Conservation (phyloP, 1,140 invertebrate species). For the Cecropterus lyciades region DNA sequence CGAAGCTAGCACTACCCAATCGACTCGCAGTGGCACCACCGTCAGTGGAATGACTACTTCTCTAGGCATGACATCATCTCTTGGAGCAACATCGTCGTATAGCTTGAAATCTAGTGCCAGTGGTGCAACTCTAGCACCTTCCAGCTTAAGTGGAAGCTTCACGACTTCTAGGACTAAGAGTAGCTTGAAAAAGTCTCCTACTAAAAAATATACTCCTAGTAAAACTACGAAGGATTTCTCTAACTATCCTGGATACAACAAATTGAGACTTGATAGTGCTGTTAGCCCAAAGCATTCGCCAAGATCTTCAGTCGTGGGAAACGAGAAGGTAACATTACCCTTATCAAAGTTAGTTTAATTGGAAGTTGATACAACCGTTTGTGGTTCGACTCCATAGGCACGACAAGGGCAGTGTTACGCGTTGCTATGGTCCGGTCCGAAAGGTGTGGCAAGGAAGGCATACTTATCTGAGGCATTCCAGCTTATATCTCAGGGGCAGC, state of each 20-base stretch:
- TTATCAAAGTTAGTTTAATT: too few relatives aligned
- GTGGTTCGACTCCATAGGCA: too few relatives aligned
- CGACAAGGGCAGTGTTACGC: too few relatives aligned
- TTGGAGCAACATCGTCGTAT: conserved; percentile 73
- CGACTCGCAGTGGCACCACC: conserved; percentile 62
- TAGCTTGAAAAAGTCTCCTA: conserved; percentile 74
- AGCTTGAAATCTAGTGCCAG: conserved; percentile 70
- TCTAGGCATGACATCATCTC: conserved; percentile 65
- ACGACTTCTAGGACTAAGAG: conserved; percentile 74
- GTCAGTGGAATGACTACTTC: conserved; percentile 67
- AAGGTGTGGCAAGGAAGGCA: too few relatives aligned
- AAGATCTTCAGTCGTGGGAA: conserved; percentile 49
- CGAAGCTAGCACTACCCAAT: conserved; percentile 65
- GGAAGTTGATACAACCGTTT: too few relatives aligned
- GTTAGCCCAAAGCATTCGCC: conserved; percentile 80
- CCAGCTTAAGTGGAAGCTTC: conserved; percentile 69
- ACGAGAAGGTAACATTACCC: conserved; percentile 70
- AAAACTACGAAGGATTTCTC: conserved; percentile 63
- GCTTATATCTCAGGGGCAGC: too few relatives aligned
- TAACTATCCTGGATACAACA: conserved; percentile 76
- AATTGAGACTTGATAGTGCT: conserved; percentile 78
- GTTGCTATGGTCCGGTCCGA: too few relatives aligned
- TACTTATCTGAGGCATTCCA: too few relatives aligned
- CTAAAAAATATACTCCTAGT: conserved; percentile 70
- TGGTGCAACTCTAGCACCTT: conserved; percentile 68